phyloP scores from a whole-genome alignment of 2,797 vertebrate genomes.

The Lemur catta region DNA sequence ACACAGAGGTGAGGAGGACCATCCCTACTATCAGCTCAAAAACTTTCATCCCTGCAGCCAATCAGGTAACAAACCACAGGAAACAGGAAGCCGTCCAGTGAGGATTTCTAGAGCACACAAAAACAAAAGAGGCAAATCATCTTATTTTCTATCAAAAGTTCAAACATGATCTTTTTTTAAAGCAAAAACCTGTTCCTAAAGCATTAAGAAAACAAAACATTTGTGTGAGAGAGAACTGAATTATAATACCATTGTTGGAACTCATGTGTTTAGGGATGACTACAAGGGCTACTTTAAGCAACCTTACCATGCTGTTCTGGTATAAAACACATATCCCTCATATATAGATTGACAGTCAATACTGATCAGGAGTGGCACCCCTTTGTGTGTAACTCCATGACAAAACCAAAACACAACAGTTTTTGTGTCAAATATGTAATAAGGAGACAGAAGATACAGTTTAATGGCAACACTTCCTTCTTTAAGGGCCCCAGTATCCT shows the following conservation, averaged over 20 bases:
- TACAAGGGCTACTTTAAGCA: neutral
- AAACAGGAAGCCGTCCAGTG: conserved; percentile 22
- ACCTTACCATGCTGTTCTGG: neutral
- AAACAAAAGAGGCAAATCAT: conserved; percentile 46
- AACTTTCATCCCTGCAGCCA: conserved; percentile 51
- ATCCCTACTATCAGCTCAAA: neutral
- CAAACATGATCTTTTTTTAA: neutral
- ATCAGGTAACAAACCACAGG: neutral
- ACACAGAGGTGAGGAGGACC: conserved; percentile 18
- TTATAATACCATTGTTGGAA: neutral
- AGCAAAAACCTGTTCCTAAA: conserved; percentile 17
- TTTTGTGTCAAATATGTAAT: conserved; percentile 22
- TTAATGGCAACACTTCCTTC: neutral
- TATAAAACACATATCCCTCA: neutral
- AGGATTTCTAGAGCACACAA: conserved; percentile 62
- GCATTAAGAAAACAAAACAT: conserved; percentile 1
- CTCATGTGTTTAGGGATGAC: neutral
- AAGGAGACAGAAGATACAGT: neutral
- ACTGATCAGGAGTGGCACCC: neutral
- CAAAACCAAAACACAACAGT: neutral
- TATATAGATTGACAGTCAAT: neutral
- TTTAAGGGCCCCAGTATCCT: neutral
- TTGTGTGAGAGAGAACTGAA: conserved; percentile 15
- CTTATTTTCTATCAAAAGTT: neutral
- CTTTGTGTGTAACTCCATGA: neutral